Evolutionary conservation across 2,888 invertebrate genomes (phyloP), one percentile per base, ranked within the genome.

Genomic region (Polydrusus pterygomalis): DNA sequence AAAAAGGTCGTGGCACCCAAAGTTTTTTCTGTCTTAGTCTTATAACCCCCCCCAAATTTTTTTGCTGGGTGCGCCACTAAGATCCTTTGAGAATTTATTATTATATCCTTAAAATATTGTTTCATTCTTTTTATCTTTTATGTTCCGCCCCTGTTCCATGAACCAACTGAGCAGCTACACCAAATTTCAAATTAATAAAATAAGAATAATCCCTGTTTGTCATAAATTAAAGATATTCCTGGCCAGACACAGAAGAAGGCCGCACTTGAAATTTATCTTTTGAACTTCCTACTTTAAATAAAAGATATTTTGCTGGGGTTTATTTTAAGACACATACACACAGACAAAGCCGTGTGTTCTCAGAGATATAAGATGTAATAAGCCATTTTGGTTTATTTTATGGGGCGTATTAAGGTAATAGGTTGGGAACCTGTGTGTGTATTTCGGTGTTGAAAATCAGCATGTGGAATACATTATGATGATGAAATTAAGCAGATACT

Each of bases 211-310:
- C 56, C 15, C 34, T 56, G 34, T 56, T 56, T 56, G 34, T 56
- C 56, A 56, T 56, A 56, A 56, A 34, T 56, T 56, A 56, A 56
- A 56, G 15, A 34, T 73, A 67, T 73, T 67, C 40, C 43, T 68
- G 72, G 65, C 64, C 65, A 58, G 63, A 63, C 49, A 56, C 45
- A 17, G 65, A 65, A 47, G 38, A 64, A 45, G 38, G 56, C 72
- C 65, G 64, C 71, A 65, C 72, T 72, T 60, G 18, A 72, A 67
- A 72, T 72, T 67, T 72, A 72, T 72, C 72, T 65, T 64, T 71
- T 38, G 20, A 45, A 71, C 72, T 72, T 72, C 72, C 72, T 65
- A 56, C 65, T 65, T 58, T 67, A 62, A 70, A 62, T 62, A 62
- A 62, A 49, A 62, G 40, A 60, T 18, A 38, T 25, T 45, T 20